A percentile compares a stretch with the other conserved stretches of the same genome.
phyloP scores from a whole-genome alignment of 2,113 vertebrate genomes.

The Hemiscyllium ocellatum region DNA sequence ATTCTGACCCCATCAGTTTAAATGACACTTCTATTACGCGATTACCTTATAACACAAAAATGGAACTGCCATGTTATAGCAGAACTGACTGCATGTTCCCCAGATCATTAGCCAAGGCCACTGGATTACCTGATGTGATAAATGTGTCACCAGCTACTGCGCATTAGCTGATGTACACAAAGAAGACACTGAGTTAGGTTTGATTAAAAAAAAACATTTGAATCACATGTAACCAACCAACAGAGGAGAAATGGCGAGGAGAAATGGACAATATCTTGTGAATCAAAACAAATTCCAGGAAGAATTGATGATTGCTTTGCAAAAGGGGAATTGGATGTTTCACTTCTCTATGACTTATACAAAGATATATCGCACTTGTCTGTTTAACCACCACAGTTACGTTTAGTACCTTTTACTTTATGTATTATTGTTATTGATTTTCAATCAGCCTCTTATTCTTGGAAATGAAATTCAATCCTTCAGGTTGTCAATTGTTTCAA shows the following conservation, averaged over 20 bases:
- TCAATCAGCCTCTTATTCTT: too few species aligned
- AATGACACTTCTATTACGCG: too few species aligned
- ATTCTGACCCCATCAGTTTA: too few species aligned
- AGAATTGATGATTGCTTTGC: background rate
- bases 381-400: background rate
- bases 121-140: too few species aligned
- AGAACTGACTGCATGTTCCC: too few species aligned
- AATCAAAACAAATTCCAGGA: background rate
- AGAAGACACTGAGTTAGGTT: background rate
- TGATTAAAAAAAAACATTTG: background rate
- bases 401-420: background rate
- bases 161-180: background rate
- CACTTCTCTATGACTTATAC: background rate
- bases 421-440: too few species aligned
- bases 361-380: background rate
- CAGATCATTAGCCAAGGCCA: too few species aligned
- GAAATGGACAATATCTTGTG: background rate
- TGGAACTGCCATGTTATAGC: too few species aligned
- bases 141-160: background rate
- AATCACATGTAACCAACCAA: background rate
- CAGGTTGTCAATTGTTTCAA: background rate
- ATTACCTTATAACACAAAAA: too few species aligned
- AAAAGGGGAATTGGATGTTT: background rate
- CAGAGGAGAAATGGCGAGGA: background rate
- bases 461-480: too few species aligned